phyloP scores from a whole-genome alignment of 2,888 invertebrate species.

The Eremobia ochroleuca region DNA sequence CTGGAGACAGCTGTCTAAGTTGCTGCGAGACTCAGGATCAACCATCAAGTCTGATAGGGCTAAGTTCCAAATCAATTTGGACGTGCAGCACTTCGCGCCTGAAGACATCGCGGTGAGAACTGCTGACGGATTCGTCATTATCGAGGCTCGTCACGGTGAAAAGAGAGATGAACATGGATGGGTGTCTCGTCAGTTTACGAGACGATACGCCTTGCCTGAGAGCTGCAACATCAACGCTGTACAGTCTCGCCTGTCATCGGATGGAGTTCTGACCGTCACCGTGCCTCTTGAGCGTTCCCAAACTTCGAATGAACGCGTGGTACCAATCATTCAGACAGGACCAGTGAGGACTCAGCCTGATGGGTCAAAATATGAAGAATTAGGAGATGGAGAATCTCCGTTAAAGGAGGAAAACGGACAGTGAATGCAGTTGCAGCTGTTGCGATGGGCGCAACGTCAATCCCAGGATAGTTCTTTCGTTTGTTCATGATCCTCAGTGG shows the following conservation, averaged over 20 bases:
- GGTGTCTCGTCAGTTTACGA: slow-evolving; percentile 92
- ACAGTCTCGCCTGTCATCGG: slow-evolving; percentile 92
- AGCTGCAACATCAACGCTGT: slow-evolving; percentile 92
- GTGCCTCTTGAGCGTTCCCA: slow-evolving; percentile 83
- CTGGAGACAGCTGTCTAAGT: slow-evolving; percentile 68
- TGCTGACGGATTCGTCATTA: slow-evolving; percentile 91
- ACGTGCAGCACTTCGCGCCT: slow-evolving; percentile 94
- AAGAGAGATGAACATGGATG: slow-evolving; percentile 93
- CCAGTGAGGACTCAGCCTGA: slow-evolving; percentile 77
- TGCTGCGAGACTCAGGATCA: slow-evolving; percentile 82
- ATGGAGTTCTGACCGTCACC: slow-evolving; percentile 92
- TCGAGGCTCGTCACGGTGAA: slow-evolving; percentile 94
- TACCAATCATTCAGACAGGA: slow-evolving; percentile 90
- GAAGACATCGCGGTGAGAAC: slow-evolving; percentile 94
- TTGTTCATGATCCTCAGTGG: slow-evolving; percentile 21
- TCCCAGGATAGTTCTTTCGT: slow-evolving; percentile 33
- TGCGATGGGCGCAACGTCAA: slow-evolving; percentile 43
- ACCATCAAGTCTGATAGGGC: slow-evolving; percentile 89
- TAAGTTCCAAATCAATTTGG: slow-evolving; percentile 92
- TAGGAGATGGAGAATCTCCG: slow-evolving; percentile 55
- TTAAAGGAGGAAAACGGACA: slow-evolving; percentile 65
- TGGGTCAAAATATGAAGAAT: slow-evolving; percentile 43
- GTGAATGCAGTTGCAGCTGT: slow-evolving; percentile 41
- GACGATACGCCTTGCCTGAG: slow-evolving; percentile 93
- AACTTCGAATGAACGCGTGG: slow-evolving; percentile 80